Conservation (phyloP, 1,140 invertebrate genomes). For the Solenopsis invicta region DNA sequence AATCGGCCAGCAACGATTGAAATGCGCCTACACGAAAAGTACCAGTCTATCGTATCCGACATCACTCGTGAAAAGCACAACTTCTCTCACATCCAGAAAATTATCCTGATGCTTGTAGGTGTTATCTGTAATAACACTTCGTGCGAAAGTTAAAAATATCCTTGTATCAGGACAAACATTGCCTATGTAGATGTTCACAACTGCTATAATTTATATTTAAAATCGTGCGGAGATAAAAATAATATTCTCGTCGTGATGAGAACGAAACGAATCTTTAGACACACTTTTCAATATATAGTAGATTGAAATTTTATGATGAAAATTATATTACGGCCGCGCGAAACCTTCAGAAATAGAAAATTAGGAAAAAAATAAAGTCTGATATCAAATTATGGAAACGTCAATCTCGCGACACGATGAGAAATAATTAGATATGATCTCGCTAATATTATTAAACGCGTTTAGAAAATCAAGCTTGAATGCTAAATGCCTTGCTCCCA, state of each 20-base stretch:
- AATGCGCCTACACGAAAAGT: background rate
- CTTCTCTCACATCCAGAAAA: background rate
- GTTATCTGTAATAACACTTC: background rate
- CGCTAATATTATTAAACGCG: background rate
- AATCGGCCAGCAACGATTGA: slow-evolving; percentile 11
- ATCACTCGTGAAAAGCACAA: background rate
- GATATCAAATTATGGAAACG: background rate
- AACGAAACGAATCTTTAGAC: background rate
- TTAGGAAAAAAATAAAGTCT: background rate
- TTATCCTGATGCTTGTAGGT: background rate
- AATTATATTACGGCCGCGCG: background rate
- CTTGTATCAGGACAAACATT: background rate
- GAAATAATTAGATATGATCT: background rate
- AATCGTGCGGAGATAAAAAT: background rate
- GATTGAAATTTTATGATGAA: background rate
- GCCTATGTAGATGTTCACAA: background rate
- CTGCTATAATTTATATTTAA: background rate
- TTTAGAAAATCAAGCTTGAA: background rate
- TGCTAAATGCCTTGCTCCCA: background rate
- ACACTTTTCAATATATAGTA: background rate
- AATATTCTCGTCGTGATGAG: background rate
- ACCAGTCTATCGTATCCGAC: background rate
- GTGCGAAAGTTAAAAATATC: slow-evolving; percentile 2
- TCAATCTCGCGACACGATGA: background rate
- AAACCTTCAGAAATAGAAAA: background rate